These are phyloP conservation scores for Xiphophorus maculatus DNA, from an alignment of 2,113 vertebrate genomes.

Conservation along the genomic window DNA sequence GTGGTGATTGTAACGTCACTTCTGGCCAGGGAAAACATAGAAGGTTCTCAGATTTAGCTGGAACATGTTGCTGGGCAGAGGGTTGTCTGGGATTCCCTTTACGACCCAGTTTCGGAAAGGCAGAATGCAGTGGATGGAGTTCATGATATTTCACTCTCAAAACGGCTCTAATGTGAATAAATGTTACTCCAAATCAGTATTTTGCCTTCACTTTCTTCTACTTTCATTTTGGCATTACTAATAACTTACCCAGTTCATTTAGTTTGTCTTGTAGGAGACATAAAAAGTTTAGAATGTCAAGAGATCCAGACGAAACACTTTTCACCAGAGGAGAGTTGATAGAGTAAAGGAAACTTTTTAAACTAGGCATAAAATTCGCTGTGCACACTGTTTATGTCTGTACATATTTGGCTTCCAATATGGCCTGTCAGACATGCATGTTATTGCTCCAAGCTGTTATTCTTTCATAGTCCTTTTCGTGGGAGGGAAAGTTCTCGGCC, in stretches of 20 bases:
- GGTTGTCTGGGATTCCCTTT: too few relatives aligned
- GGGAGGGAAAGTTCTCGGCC: constrained; percentile 94
- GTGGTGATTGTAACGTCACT: too few relatives aligned
- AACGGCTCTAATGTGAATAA: not conserved
- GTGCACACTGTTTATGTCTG: constrained; percentile 51
- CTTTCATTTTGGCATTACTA: not conserved
- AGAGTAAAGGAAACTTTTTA: constrained; percentile 64
- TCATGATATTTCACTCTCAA: too few relatives aligned
- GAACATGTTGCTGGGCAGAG: too few relatives aligned
- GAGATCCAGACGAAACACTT: not conserved
- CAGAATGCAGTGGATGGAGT: too few relatives aligned
- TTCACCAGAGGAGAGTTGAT: constrained; percentile 4
- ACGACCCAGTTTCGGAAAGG: too few relatives aligned
- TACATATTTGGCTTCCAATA: constrained; percentile 67
- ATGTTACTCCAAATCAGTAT: not conserved
- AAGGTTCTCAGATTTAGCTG: too few relatives aligned
- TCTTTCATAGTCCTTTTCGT: constrained; percentile 83
- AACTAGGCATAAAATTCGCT: constrained; percentile 35
- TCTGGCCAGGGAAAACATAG: too few relatives aligned
- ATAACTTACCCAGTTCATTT: not conserved
- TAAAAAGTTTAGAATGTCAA: not conserved
- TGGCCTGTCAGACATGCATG: constrained; percentile 75
- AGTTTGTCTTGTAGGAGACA: not conserved
- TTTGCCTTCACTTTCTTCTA: not conserved
- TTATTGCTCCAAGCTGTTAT: constrained; percentile 81